Conservation (phyloP, 2,113 vertebrate species). For the Spilogale gracilis region DNA sequence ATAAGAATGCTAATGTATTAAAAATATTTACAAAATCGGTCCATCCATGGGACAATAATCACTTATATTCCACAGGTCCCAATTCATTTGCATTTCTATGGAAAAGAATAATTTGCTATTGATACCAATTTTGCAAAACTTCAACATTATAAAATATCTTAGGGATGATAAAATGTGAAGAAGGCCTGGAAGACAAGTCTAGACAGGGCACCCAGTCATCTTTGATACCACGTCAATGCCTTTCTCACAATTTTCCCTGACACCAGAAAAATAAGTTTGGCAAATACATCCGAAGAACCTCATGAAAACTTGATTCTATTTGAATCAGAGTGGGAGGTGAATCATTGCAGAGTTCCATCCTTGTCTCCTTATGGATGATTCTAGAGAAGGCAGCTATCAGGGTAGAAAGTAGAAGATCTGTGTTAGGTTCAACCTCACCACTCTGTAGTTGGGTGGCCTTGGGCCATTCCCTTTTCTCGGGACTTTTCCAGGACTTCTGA, state of each 20-base stretch:
- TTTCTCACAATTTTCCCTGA: conserved; percentile 41
- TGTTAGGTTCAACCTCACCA: background rate
- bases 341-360: background rate
- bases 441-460: background rate
- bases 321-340: background rate
- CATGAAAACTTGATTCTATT: background rate
- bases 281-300: background rate
- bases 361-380: background rate
- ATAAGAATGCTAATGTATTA: background rate
- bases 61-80: background rate
- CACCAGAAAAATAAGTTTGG: conserved; percentile 33
- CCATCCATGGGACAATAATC: background rate
- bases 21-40: conserved; percentile 48
- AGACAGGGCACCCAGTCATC: background rate
- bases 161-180: conserved; percentile 35
- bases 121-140: background rate
- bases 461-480: background rate
- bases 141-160: conserved; percentile 31
- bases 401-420: background rate
- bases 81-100: background rate
- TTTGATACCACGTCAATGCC: background rate
- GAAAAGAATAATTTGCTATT: conserved; percentile 35
- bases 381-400: background rate
- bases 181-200: background rate
- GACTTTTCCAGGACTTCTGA: background rate